Percentiles rank a stretch among this genome's conserved stretches.
Evolutionary conservation across 2,888 invertebrate genomes (phyloP).

Genomic region (Brenthis hecate): DNA sequence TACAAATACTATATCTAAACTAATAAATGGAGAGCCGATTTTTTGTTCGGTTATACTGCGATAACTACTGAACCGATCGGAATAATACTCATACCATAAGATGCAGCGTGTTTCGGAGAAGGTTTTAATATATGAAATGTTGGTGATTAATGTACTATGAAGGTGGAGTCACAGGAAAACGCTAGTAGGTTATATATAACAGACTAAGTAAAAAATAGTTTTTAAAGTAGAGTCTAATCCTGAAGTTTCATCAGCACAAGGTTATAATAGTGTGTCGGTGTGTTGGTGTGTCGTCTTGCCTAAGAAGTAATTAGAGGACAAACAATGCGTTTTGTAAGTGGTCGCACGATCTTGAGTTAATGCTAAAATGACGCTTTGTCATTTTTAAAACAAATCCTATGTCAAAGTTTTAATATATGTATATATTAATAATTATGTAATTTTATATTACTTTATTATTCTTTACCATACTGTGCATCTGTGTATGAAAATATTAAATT

Average conservation of each 20-base stretch:
- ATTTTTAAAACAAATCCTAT: background rate
- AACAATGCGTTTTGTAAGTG: slow-evolving; percentile 68
- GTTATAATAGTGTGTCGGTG: slow-evolving; percentile 22
- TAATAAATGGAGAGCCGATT: no score
- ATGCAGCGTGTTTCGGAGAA: no score
- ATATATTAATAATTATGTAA: background rate
- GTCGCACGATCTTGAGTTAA: slow-evolving; percentile 62
- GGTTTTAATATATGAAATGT: no score
- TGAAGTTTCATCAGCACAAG: slow-evolving; percentile 14
- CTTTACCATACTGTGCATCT: no score
- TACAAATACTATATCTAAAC: background rate
- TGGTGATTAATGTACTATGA: no score
- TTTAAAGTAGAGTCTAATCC: background rate
- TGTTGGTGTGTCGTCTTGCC: slow-evolving; percentile 50
- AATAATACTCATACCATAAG: no score
- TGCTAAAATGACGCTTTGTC: slow-evolving; percentile 13
- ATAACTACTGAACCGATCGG: no score
- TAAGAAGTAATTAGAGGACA: slow-evolving; percentile 57
- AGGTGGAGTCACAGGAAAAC: no score
- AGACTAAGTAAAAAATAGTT: background rate
- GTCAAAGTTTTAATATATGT: background rate
- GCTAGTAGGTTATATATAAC: background rate
- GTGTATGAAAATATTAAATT: no score
- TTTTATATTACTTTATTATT: background rate
- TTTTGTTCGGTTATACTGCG: no score